phyloP scores from a whole-genome alignment of 2,113 vertebrate genomes.

The Apeltes quadracus region DNA sequence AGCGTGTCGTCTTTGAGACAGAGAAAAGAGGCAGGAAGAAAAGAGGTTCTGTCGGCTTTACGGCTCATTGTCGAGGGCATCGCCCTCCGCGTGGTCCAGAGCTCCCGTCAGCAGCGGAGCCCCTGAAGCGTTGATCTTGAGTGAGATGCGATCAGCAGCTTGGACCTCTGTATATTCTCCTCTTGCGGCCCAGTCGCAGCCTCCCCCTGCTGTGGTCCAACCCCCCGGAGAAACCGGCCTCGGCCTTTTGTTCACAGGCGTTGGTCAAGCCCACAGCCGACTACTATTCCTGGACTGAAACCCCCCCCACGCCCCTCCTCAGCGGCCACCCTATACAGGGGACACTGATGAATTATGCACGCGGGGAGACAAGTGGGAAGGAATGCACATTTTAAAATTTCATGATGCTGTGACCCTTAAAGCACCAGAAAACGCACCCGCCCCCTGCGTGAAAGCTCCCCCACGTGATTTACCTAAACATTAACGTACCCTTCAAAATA shows the following conservation, averaged over 20 bases:
- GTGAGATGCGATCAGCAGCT: slow-evolving; percentile 70
- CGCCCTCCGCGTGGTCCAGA: slow-evolving; percentile 66
- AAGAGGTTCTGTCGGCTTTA: slow-evolving; percentile 34
- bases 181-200: slow-evolving; percentile 64
- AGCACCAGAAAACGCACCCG: slow-evolving; percentile 2
- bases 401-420: slow-evolving; percentile 62
- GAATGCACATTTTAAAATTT: slow-evolving; percentile 58
- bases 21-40: not conserved
- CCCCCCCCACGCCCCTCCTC: too few species aligned
- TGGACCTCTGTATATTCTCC: too few species aligned
- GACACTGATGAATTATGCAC: slow-evolving; percentile 65
- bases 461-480: slow-evolving; percentile 33
- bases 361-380: slow-evolving; percentile 28
- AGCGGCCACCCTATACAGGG: slow-evolving; percentile 6
- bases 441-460: not conserved
- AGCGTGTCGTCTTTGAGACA: slow-evolving; percentile 30
- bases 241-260: slow-evolving; percentile 61
- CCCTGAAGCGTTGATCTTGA: slow-evolving; percentile 64
- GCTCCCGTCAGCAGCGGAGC: slow-evolving; percentile 75
- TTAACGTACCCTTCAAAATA: slow-evolving; percentile 18
- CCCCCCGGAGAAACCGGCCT: slow-evolving; percentile 67
- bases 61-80: slow-evolving; percentile 72
- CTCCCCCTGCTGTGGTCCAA: slow-evolving; percentile 43
- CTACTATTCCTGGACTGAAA: slow-evolving; percentile 73
- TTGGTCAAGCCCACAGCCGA: slow-evolving; percentile 67